These are phyloP conservation scores for Caenorhabditis panamensis DNA, from an alignment of 2,888 invertebrate species.

Conservation along the genomic window DNA sequence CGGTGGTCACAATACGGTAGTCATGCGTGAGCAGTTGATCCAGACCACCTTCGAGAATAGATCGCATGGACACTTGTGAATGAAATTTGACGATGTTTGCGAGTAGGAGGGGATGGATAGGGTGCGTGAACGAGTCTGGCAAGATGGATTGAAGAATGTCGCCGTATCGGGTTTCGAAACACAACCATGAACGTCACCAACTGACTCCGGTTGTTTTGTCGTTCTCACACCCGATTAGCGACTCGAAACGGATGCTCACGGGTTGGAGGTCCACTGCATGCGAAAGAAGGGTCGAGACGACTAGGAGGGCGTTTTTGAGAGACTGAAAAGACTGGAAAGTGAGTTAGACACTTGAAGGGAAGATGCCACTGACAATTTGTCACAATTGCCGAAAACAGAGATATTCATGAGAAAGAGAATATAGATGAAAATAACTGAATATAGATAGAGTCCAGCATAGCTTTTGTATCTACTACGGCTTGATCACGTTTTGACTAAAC, in stretches of 20 bases:
- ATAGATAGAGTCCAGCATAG: slow-evolving; percentile 7
- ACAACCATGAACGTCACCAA: slow-evolving; percentile 16
- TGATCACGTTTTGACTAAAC: background rate
- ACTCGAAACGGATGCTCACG: background rate
- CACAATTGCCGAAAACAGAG: slow-evolving; percentile 33
- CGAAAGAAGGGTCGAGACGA: background rate
- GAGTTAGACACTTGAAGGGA: slow-evolving; percentile 41
- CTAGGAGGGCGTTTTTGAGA: slow-evolving; percentile 2
- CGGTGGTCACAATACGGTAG: slow-evolving; percentile 1
- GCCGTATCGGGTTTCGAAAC: slow-evolving; percentile 41
- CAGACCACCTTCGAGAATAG: slow-evolving; percentile 15
- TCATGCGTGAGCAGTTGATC: slow-evolving; percentile 20
- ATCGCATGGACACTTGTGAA: slow-evolving; percentile 46
- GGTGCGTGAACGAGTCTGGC: slow-evolving; percentile 33
- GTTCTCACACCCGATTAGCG: slow-evolving; percentile 21
- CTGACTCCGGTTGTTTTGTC: slow-evolving; percentile 9
- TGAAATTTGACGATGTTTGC: slow-evolving; percentile 51
- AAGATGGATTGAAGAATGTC: slow-evolving; percentile 30
- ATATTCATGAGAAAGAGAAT: slow-evolving; percentile 27
- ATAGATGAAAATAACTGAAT: no score
- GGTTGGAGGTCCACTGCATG: slow-evolving; percentile 3
- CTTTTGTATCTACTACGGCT: slow-evolving; percentile 12
- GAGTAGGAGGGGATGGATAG: slow-evolving; percentile 7
- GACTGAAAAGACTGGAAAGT: slow-evolving; percentile 35
- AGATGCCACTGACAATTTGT: slow-evolving; percentile 52